Base-by-base conservation (phyloP, 2,888 invertebrate species). In the Chloromyia formosa region DNA sequence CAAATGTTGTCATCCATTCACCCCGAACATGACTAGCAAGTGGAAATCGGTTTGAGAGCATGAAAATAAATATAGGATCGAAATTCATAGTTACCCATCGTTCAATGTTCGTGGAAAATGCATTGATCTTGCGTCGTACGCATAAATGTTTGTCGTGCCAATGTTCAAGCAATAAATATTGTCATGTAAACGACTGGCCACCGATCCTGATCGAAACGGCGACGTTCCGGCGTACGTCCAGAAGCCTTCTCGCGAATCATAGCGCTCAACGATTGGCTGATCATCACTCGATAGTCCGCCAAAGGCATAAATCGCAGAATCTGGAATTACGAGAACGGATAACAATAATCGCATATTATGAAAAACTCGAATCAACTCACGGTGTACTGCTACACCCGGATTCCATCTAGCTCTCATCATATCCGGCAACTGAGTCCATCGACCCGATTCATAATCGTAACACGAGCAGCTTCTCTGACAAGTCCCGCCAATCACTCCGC, bases 141-240 rank as follows among this genome's bases (percentile, higher is more conserved):
- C 18, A 56, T 18, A 56, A 10, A 56, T 20, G 5, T 16, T 20
- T 20, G 10, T 3, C 22, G 56, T 18, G 16, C 56, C 56, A 10
- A 56, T 56, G 2, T 56, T 22, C 18, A 22, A 4, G 56, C 56
- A 56, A 18, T 56, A 56, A 56, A 56, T 56, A 20, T 56, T 56
- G 10, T n/a, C 20, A 16, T 18, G 16, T 1, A 56, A 18, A 4
- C 56, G 56, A 18, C 16, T 7, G 18, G 56, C 18, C 1, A 56
- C 56, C 16, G 56, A 10, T 10, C 56, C 56, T 16, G 20, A 10
- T 1, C 10, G 10, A 1, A 56, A 16, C 10, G 56, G 20, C 10
- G 18, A 10, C 18, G 20, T 56, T 10, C 56, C 56, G 5, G 56
- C 56, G 18, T 20, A 5, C 10, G 14, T 5, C 56, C 56, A 56